A percentile compares a stretch with the other conserved stretches of the same genome.
These are phyloP conservation scores for Heliconius himera DNA, from an alignment of 1,140 invertebrate species.

Conservation along the genomic window DNA sequence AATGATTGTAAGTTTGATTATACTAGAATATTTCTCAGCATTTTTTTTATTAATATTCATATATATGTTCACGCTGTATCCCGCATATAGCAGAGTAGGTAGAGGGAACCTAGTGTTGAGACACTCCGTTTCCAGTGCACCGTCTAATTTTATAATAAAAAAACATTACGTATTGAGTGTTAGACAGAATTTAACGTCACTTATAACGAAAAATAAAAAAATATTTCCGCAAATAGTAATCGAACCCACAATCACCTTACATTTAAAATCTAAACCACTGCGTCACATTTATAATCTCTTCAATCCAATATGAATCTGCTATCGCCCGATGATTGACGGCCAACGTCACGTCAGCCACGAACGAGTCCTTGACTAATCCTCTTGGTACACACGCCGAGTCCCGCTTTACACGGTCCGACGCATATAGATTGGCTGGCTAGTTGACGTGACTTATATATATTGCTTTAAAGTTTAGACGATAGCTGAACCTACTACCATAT, in stretches of 20 bases:
- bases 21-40: too few relatives aligned
- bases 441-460: conserved; percentile 11
- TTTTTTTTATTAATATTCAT: too few relatives aligned
- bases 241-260: background rate
- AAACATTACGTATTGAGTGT: too few relatives aligned
- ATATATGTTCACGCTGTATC: too few relatives aligned
- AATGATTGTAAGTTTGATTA: too few relatives aligned
- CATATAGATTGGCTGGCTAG: conserved; percentile 13
- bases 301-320: background rate
- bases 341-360: background rate
- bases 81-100: too few relatives aligned
- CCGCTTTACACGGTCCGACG: background rate
- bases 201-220: too few relatives aligned
- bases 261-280: background rate
- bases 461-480: background rate
- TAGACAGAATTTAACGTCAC: too few relatives aligned
- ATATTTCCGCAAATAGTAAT: background rate
- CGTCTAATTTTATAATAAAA: too few relatives aligned
- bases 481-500: background rate
- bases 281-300: background rate
- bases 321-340: background rate
- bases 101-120: too few relatives aligned
- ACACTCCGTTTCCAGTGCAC: too few relatives aligned
- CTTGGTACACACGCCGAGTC: conserved; percentile 11
- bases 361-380: conserved; percentile 1